Percentiles rank a stretch among this genome's conserved stretches.
phyloP scores from a whole-genome alignment of 2,797 vertebrate species.

The Thamnophis elegans region DNA sequence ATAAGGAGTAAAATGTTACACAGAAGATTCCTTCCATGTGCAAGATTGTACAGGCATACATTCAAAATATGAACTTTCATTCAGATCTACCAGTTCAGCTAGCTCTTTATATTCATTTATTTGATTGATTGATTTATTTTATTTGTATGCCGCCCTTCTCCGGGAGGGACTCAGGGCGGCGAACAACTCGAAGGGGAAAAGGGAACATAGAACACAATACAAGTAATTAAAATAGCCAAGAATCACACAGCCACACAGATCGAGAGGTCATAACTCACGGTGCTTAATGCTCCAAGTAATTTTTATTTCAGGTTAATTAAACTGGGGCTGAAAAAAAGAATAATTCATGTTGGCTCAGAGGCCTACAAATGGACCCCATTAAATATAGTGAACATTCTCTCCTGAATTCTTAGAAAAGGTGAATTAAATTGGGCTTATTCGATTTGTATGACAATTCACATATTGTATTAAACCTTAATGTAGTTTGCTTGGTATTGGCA shows the following conservation, averaged over 20 bases:
- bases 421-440: neutral
- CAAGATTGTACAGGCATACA: neutral
- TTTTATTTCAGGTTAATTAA: constrained; percentile 5
- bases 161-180: too few relatives aligned
- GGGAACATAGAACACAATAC: too few relatives aligned
- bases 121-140: too few relatives aligned
- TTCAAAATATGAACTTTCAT: neutral
- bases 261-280: neutral
- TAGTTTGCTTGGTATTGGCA: neutral
- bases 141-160: too few relatives aligned
- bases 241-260: too few relatives aligned
- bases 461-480: neutral
- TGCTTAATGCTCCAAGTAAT: neutral
- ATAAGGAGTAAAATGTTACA: neutral
- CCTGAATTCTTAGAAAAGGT: neutral
- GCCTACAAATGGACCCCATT: neutral
- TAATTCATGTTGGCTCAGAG: neutral
- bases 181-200: too few relatives aligned
- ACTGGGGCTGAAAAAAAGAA: neutral
- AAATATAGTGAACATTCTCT: neutral
- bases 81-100: neutral
- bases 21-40: neutral
- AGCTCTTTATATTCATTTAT: neutral
- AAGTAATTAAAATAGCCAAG: too few relatives aligned
- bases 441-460: neutral